Conservation (phyloP, 2,113 vertebrate species). For the Etheostoma spectabile region DNA sequence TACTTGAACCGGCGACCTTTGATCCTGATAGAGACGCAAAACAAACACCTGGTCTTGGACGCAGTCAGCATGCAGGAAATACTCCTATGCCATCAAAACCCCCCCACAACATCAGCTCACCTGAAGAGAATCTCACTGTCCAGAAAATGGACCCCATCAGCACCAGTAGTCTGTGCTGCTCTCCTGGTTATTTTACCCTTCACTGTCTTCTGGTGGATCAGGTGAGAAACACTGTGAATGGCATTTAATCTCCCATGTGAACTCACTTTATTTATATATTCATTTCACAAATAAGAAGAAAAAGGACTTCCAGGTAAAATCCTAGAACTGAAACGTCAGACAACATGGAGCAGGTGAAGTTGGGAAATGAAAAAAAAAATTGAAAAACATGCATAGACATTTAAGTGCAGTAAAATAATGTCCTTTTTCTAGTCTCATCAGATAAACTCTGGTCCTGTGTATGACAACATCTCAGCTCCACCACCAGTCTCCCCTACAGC, state of each 20-base stretch:
- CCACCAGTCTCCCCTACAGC: no score
- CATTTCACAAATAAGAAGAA: background rate
- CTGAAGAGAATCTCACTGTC: background rate
- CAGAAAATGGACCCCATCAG: background rate
- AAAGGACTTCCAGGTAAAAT: background rate
- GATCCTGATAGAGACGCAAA: background rate
- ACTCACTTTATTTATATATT: no score
- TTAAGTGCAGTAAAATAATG: no score
- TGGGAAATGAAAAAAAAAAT: background rate
- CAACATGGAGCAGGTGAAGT: constrained; percentile 14
- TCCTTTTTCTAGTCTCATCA: no score
- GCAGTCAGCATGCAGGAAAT: constrained; percentile 13
- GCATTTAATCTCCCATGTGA: no score
- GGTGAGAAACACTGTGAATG: constrained; percentile 6
- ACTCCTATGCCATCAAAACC: background rate
- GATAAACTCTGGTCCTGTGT: no score
- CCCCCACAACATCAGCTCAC: background rate
- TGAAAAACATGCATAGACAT: background rate
- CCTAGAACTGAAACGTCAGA: background rate
- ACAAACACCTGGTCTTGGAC: constrained; percentile 15
- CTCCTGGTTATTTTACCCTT: background rate
- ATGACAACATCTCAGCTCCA: no score
- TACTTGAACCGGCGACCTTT: constrained; percentile 1
- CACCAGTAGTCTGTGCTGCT: background rate
- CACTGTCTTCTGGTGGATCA: background rate